Evolutionary conservation across 2,797 vertebrate species (phyloP), one percentile per base, ranked within the genome.

Genomic region (Lagorchestes hirsutus): DNA sequence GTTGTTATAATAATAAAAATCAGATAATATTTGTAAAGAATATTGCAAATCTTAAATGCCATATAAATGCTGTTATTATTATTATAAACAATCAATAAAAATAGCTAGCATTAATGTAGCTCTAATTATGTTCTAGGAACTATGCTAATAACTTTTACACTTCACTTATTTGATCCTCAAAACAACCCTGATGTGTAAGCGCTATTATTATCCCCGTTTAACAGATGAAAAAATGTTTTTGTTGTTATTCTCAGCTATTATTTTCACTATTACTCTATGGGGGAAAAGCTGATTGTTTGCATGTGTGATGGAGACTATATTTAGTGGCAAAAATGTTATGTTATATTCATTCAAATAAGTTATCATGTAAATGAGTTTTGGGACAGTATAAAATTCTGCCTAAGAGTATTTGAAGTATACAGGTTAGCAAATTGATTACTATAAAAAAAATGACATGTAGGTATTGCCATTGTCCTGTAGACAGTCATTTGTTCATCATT

Each of bases 331-430:
- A 74, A 0, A 16, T n/a, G 22, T 34, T 93, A 55, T 91, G 18
- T 91, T 1, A 92, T 87, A 0, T 16, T 90, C 40, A 14, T 82
- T 82, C 67, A 82, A 74, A 82, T 11, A 46, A 46, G 2, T 46
- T 46, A 24, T 82, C 8, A 27, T 46, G 8, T 46, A 46, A 82
- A 46, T 82, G 18, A 46, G 8, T 67, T 97, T 24, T 54, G 0
- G 82, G 50, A 91, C 28, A 40, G 6, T 62, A 40, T 0, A 34
- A 93, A 90, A 58, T n/a, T 55, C 0, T 50, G 87, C 50, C 1
- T 87, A 46, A 94, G 16, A 95, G 29, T 92, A 27, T 28, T 52
- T 95, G n/a, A 93, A 50, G 22, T 40, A 94, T 87, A 90, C 40
- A 91, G 56, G 5, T 56, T 46, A 40, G 0, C 13, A 94, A 55